A percentile compares a stretch with the other conserved stretches of the same genome.
These are phyloP conservation scores for Listronotus bonariensis DNA, from an alignment of 1,140 invertebrate genomes.

Conservation along the genomic window DNA sequence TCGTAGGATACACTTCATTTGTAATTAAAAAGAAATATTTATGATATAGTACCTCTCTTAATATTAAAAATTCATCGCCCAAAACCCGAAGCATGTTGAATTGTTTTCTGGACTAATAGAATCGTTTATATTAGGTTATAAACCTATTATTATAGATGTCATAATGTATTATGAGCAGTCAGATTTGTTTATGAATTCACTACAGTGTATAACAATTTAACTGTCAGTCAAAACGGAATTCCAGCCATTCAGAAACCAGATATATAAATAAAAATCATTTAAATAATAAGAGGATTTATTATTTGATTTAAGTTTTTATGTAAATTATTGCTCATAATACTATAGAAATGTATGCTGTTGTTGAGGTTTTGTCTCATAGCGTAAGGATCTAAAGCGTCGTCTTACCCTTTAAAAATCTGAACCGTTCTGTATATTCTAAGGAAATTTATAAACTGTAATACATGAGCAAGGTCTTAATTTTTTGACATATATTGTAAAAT, in stretches of 20 bases:
- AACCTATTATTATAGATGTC: constrained; percentile 29
- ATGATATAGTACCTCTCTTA: constrained; percentile 8
- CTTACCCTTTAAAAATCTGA: no score
- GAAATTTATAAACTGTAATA: no score
- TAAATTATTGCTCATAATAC: neutral
- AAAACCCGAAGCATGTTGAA: constrained; percentile 16
- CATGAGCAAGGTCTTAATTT: no score
- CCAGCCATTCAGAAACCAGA: constrained; percentile 6
- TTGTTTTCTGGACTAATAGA: constrained; percentile 22
- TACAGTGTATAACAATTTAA: constrained; percentile 17
- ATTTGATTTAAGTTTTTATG: constrained; percentile 9
- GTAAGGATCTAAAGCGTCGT: no score
- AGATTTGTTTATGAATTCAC: constrained; percentile 21
- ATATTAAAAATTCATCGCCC: constrained; percentile 19
- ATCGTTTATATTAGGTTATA: constrained; percentile 28
- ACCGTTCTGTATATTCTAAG: no score
- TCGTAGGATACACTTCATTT: no score
- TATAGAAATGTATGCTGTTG: no score
- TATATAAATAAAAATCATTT: constrained; percentile 17
- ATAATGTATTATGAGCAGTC: constrained; percentile 8
- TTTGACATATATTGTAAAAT: no score
- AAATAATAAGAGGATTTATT: constrained; percentile 9
- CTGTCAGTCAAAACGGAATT: constrained; percentile 17
- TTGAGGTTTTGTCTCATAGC: no score
- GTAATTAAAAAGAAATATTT: no score